Evolutionary conservation across 1,140 invertebrate species (phyloP).

Genomic region (Drosophila hydei): DNA sequence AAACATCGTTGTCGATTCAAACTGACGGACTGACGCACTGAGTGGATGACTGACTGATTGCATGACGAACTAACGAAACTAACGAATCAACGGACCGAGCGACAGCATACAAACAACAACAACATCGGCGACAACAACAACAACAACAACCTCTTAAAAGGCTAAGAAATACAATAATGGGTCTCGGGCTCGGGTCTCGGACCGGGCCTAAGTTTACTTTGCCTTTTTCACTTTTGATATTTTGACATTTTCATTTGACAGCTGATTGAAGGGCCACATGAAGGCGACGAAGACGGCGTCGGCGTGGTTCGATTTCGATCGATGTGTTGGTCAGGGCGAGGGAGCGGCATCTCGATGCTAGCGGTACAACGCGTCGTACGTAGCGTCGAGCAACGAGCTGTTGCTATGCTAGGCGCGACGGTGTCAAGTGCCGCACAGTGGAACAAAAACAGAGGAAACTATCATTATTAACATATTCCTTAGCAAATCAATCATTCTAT

Average conservation of each 20-base stretch:
- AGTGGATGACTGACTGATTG: conserved; percentile 74
- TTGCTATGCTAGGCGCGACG: conserved; percentile 65
- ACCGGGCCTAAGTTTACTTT: conserved; percentile 77
- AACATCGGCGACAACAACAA: conserved; percentile 43
- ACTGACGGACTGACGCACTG: conserved; percentile 37
- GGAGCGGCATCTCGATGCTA: conserved; percentile 13
- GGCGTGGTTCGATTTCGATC: conserved; percentile 69
- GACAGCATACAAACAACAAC: conserved; percentile 44
- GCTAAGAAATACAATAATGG: conserved; percentile 76
- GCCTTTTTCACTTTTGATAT: conserved; percentile 82
- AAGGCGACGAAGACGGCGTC: conserved; percentile 38
- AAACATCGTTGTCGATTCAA: conserved; percentile 25
- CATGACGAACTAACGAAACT: conserved; percentile 77
- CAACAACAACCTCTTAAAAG: conserved; percentile 70
- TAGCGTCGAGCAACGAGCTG: conserved; percentile 28
- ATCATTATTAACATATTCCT: not conserved
- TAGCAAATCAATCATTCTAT: too few relatives aligned
- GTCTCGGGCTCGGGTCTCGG: conserved; percentile 46
- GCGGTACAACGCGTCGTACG: conserved; percentile 34
- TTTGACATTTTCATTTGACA: conserved; percentile 82
- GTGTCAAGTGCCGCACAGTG: conserved; percentile 65
- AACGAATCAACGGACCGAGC: conserved; percentile 67
- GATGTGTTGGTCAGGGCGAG: conserved; percentile 35
- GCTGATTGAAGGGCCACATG: conserved; percentile 75
- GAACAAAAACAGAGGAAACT: not conserved